These are phyloP conservation scores for Pangasianodon hypophthalmus DNA, from an alignment of 2,113 vertebrate species.

Conservation along the genomic window DNA sequence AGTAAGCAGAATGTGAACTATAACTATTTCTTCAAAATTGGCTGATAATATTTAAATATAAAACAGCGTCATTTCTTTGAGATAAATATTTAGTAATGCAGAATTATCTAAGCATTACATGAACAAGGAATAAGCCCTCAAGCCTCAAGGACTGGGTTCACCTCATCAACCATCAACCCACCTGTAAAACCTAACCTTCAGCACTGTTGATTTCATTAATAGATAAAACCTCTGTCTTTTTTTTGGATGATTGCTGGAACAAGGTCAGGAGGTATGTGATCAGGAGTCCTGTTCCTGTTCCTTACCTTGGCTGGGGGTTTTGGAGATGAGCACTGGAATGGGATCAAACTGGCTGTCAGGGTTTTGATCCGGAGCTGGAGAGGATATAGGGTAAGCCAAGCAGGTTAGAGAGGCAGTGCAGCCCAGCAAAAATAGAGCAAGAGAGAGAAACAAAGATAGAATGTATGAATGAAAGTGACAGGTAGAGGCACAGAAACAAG, in stretches of 20 bases:
- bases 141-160: neutral
- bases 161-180: neutral
- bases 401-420: conserved; percentile 46
- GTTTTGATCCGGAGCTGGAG: conserved; percentile 87
- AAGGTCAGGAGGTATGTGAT: neutral
- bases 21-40: neutral
- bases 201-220: neutral
- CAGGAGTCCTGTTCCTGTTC: conserved; percentile 48
- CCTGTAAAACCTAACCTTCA: neutral
- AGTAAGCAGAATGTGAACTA: neutral
- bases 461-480: neutral
- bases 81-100: neutral
- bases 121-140: neutral
- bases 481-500: neutral
- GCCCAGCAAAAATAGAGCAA: conserved; percentile 53
- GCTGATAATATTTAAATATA: neutral
- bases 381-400: conserved; percentile 64
- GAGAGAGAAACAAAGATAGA: conserved; percentile 41
- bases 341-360: conserved; percentile 98
- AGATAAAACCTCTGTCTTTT: neutral
- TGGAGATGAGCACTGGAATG: conserved; percentile 97
- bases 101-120: neutral
- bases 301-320: conserved; percentile 98
- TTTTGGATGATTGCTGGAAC: neutral
- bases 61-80: neutral